A percentile compares a stretch with the other conserved stretches of the same genome.
phyloP scores from a whole-genome alignment of 2,113 vertebrate genomes.

The Dromiciops gliroides region DNA sequence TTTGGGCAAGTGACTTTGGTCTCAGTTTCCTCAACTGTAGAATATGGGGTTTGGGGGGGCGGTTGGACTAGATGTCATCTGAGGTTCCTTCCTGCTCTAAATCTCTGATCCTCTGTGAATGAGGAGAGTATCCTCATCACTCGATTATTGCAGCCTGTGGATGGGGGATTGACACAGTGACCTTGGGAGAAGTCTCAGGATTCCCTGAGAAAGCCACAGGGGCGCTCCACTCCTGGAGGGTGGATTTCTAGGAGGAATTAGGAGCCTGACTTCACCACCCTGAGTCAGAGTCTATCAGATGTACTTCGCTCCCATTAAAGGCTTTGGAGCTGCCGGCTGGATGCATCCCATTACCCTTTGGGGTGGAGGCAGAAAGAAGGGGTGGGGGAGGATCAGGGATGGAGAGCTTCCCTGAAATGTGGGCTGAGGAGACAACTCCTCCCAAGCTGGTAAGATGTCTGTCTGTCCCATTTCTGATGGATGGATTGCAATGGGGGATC shows the following conservation, averaged over 20 bases:
- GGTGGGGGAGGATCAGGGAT: slow-evolving; percentile 41
- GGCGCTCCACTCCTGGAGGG: slow-evolving; percentile 69
- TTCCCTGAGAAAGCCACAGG: slow-evolving; percentile 76
- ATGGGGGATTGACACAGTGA: slow-evolving; percentile 31
- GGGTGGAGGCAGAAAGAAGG: slow-evolving; percentile 69
- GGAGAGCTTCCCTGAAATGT: slow-evolving; percentile 5
- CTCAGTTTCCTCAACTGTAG: neutral
- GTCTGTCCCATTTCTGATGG: neutral
- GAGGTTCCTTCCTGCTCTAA: neutral
- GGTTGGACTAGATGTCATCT: neutral
- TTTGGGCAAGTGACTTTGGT: neutral
- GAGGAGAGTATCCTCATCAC: neutral
- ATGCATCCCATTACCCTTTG: slow-evolving; percentile 71
- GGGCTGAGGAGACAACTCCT: slow-evolving; percentile 21
- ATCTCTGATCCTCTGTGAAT: neutral
- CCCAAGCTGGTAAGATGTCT: slow-evolving; percentile 13
- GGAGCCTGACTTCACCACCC: slow-evolving; percentile 70
- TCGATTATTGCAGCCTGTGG: neutral
- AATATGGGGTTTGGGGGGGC: neutral
- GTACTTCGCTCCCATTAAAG: slow-evolving; percentile 67
- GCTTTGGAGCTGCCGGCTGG: slow-evolving; percentile 65
- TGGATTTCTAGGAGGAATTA: slow-evolving; percentile 73
- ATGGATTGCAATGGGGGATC: neutral
- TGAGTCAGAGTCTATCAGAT: slow-evolving; percentile 76
- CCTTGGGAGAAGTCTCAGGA: slow-evolving; percentile 54